A percentile compares a stretch with the other conserved stretches of the same genome.
phyloP scores from a whole-genome alignment of 1,140 invertebrate species.

The Amyelois transitella region DNA sequence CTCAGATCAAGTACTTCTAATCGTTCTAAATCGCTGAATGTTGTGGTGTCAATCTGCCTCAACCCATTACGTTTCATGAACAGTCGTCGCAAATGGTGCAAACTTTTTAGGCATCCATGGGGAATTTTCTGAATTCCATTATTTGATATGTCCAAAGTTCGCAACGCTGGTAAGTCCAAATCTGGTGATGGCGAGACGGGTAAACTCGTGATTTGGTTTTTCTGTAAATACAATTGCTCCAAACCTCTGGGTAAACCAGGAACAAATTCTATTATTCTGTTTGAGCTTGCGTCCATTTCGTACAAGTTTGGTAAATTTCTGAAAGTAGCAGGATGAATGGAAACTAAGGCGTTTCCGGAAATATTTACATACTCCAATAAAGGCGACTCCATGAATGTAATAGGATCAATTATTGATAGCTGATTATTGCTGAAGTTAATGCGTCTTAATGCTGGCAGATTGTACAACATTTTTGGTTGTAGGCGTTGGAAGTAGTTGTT shows the following conservation, averaged over 20 bases:
- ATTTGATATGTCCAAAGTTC: constrained; percentile 83
- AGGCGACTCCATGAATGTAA: constrained; percentile 81
- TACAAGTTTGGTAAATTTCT: constrained; percentile 82
- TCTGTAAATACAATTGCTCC: constrained; percentile 84
- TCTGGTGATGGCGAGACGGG: constrained; percentile 78
- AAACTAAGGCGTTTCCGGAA: constrained; percentile 81
- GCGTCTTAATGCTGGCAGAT: constrained; percentile 83
- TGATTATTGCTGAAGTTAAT: constrained; percentile 88
- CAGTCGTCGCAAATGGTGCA: constrained; percentile 82
- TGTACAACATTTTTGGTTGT: constrained; percentile 81
- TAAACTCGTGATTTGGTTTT: constrained; percentile 82
- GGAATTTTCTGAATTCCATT: constrained; percentile 85
- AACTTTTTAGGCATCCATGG: constrained; percentile 78
- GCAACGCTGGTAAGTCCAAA: constrained; percentile 80
- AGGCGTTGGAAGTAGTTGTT: constrained; percentile 83
- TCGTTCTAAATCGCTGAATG: constrained; percentile 81
- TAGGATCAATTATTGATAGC: constrained; percentile 80
- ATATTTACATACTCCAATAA: constrained; percentile 86
- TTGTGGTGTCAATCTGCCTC: constrained; percentile 79
- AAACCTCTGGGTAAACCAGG: constrained; percentile 83
- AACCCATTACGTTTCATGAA: constrained; percentile 86
- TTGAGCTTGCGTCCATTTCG: constrained; percentile 86
- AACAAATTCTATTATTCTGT: constrained; percentile 81
- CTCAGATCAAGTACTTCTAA: constrained; percentile 85
- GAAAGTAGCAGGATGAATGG: constrained; percentile 83